These are phyloP conservation scores for Petromus typicus DNA, from an alignment of 2,113 vertebrate species.

Conservation along the genomic window DNA sequence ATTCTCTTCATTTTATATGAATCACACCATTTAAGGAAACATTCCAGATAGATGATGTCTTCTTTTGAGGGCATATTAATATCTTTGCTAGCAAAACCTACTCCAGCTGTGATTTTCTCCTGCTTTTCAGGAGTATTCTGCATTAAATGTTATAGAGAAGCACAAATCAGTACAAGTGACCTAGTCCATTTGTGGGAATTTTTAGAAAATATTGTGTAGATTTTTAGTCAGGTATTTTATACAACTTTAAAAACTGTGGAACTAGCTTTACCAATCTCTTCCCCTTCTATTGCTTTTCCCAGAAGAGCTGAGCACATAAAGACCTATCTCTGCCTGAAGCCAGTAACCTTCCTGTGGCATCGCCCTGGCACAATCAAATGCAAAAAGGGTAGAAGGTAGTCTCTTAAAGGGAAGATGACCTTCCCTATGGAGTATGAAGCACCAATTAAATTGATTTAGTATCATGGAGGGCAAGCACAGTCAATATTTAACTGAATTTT, in stretches of 20 bases:
- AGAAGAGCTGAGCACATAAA: background rate
- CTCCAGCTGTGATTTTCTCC: background rate
- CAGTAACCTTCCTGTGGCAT: background rate
- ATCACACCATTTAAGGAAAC: background rate
- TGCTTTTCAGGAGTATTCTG: background rate
- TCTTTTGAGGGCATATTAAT: background rate
- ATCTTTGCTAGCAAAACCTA: background rate
- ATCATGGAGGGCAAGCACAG: background rate
- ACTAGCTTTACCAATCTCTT: background rate
- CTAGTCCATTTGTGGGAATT: background rate
- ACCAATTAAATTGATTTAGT: background rate
- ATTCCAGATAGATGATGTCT: background rate
- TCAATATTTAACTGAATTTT: constrained; percentile 8
- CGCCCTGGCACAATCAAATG: background rate
- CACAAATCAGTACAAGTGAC: background rate
- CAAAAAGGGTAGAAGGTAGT: background rate
- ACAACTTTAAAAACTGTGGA: background rate
- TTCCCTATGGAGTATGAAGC: background rate
- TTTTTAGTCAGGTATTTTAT: background rate
- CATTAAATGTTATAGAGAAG: background rate
- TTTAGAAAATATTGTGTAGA: background rate
- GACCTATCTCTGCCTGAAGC: background rate
- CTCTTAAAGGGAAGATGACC: background rate
- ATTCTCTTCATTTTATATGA: background rate
- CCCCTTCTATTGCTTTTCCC: background rate